A percentile compares a stretch with the other conserved stretches of the same genome.
These are phyloP conservation scores for Caenorhabditis virilis DNA, from an alignment of 2,888 invertebrate genomes.

Conservation along the genomic window DNA sequence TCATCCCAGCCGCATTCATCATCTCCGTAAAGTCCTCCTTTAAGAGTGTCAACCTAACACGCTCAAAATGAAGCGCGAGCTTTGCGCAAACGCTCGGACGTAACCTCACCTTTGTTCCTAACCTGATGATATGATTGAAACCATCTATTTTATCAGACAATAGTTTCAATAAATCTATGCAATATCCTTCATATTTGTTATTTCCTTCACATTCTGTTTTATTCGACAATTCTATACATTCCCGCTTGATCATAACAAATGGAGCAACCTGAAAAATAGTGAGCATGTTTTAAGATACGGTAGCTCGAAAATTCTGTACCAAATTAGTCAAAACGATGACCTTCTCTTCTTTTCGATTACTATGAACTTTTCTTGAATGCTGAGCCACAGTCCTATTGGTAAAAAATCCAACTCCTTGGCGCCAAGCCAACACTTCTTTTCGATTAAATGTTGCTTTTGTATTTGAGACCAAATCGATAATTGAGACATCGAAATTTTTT, in stretches of 20 bases:
- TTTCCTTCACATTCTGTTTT: constrained; percentile 74
- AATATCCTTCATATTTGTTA: constrained; percentile 74
- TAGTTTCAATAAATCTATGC: constrained; percentile 63
- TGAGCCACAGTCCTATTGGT: constrained; percentile 64
- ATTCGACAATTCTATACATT: constrained; percentile 52
- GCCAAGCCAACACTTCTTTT: constrained; percentile 66
- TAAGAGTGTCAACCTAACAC: no score
- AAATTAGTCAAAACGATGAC: constrained; percentile 58
- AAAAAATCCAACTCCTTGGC: constrained; percentile 64
- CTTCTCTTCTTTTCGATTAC: constrained; percentile 46
- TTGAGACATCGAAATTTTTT: constrained; percentile 60
- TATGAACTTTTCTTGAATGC: constrained; percentile 58
- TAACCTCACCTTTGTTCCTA: constrained; percentile 37
- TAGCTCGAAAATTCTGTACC: constrained; percentile 16
- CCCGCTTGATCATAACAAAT: constrained; percentile 83
- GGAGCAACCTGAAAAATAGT: constrained; percentile 78
- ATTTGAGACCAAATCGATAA: constrained; percentile 65
- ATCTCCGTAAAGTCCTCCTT: no score
- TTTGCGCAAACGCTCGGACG: no score
- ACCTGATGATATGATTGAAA: constrained; percentile 69
- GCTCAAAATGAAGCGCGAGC: no score
- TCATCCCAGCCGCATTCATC: no score
- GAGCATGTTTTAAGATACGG: background rate
- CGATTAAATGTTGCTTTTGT: constrained; percentile 65
- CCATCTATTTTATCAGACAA: constrained; percentile 69